phyloP scores from a whole-genome alignment of 2,113 vertebrate genomes.

The Actenoides hombroni region DNA sequence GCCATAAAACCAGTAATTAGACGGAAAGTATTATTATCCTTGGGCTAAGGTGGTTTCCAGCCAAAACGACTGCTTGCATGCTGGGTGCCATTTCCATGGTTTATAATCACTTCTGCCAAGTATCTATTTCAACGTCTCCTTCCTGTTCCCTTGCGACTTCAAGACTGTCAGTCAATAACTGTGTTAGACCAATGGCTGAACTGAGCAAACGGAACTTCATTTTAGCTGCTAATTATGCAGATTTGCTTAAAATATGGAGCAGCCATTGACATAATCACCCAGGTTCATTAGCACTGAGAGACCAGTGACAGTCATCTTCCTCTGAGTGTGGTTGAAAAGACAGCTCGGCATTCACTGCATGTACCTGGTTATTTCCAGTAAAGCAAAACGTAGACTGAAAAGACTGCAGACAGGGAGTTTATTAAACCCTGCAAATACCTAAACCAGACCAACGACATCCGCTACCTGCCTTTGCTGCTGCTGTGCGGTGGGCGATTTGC shows the following conservation, averaged over 20 bases:
- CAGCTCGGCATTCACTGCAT: background rate
- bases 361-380: background rate
- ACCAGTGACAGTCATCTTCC: rapidly evolving
- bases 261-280: background rate
- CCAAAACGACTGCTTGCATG: background rate
- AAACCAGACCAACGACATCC: background rate
- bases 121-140: background rate
- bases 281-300: background rate
- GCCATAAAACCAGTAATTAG: background rate
- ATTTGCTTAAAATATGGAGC: background rate
- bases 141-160: background rate
- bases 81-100: background rate
- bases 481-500: background rate
- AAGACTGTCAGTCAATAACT: background rate
- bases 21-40: background rate
- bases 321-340: background rate
- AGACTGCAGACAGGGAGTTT: background rate
- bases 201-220: background rate
- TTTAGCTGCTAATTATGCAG: background rate
- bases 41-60: background rate
- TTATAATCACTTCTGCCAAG: background rate
- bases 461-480: background rate
- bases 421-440: background rate
- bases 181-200: background rate
- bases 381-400: background rate